phyloP scores from a whole-genome alignment of 2,888 invertebrate genomes.

The Mechanitis mazaeus region DNA sequence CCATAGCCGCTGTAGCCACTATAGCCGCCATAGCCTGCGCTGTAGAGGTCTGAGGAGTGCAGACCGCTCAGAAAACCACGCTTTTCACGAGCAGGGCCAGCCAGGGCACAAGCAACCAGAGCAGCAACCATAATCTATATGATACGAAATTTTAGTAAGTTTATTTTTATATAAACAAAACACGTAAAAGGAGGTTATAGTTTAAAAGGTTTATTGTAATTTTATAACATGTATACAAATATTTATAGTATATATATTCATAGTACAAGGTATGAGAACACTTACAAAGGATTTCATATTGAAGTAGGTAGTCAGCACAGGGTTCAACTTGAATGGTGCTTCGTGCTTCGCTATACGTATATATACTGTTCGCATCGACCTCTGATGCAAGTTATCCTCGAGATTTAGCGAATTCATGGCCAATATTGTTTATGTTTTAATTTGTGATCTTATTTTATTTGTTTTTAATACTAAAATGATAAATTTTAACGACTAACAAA shows the following conservation, averaged over 20 bases:
- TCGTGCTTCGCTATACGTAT: not conserved
- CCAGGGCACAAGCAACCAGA: conserved; percentile 26
- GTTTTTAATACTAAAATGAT: too few relatives aligned
- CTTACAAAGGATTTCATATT: conserved; percentile 33
- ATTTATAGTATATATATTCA: too few relatives aligned
- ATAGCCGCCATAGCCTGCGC: not conserved
- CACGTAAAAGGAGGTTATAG: too few relatives aligned
- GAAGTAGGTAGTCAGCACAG: not conserved
- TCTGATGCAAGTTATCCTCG: not conserved
- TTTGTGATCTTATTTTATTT: too few relatives aligned
- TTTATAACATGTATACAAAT: too few relatives aligned
- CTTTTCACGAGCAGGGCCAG: conserved; percentile 30
- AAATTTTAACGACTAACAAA: too few relatives aligned
- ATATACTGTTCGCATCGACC: not conserved
- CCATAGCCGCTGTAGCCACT: too few relatives aligned
- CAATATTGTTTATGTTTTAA: too few relatives aligned
- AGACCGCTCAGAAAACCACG: conserved; percentile 17
- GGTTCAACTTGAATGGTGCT: not conserved
- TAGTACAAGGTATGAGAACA: conserved; percentile 5
- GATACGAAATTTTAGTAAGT: not conserved
- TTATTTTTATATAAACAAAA: too few relatives aligned
- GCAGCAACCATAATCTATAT: conserved; percentile 27
- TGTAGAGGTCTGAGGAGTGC: conserved; percentile 9
- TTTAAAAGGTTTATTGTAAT: too few relatives aligned
- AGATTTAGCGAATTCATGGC: not conserved